Percentiles rank a stretch among this genome's conserved stretches.
These are phyloP conservation scores for Lottia gigantea DNA, from an alignment of 2,888 invertebrate genomes.

Conservation along the genomic window DNA sequence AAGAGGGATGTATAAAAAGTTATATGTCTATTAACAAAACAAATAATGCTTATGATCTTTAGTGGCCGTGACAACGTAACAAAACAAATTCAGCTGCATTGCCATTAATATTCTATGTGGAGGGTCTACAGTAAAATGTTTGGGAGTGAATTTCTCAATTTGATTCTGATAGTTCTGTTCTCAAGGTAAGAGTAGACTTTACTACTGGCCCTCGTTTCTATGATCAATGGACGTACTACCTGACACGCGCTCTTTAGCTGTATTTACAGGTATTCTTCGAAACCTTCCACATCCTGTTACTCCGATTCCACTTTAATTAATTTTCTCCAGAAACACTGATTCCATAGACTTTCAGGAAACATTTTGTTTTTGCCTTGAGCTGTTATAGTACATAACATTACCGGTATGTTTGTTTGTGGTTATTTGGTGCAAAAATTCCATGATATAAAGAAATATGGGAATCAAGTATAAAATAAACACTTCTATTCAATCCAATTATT, in stretches of 20 bases:
- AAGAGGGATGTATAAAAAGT: too few species aligned
- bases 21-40: too few species aligned
- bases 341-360: background rate
- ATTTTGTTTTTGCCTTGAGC: background rate
- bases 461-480: background rate
- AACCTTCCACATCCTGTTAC: conserved; percentile 1
- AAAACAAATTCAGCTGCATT: too few species aligned
- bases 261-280: background rate
- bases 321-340: background rate
- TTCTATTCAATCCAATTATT: background rate
- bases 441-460: background rate
- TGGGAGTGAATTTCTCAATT: too few species aligned
- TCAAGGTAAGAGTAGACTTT: too few species aligned
- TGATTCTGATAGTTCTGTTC: too few species aligned
- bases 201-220: too few species aligned
- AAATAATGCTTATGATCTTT: too few species aligned
- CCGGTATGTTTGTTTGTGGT: background rate
- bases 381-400: background rate
- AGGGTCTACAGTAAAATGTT: too few species aligned
- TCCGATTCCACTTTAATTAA: background rate
- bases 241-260: background rate
- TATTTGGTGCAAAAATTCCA: conserved; percentile 7
- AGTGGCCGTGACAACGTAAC: too few species aligned
- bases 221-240: background rate
- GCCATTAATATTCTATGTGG: too few species aligned